A percentile compares a stretch with the other conserved stretches of the same genome.
Evolutionary conservation across 2,113 vertebrate species (phyloP).

Genomic region (Eclectus roratus): DNA sequence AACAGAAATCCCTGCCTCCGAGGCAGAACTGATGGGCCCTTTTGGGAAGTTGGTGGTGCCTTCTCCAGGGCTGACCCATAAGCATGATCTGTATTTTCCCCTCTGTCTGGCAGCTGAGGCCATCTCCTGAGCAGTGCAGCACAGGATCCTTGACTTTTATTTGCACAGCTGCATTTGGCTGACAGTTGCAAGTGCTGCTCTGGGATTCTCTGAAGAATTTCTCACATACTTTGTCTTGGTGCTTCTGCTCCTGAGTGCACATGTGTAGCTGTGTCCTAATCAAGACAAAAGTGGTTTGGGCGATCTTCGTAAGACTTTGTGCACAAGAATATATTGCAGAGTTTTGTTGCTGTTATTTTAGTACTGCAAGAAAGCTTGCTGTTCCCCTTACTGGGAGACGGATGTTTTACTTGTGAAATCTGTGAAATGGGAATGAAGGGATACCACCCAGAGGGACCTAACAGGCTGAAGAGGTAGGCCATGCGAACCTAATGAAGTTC

Average conservation of each 20-base stretch:
- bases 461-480: neutral
- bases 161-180: neutral
- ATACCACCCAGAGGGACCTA: neutral
- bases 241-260: accelerated
- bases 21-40: neutral
- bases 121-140: neutral
- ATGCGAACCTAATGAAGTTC: neutral
- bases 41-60: accelerated
- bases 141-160: neutral
- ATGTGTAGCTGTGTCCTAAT: neutral
- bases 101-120: neutral
- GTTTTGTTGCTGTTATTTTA: neutral
- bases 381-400: neutral
- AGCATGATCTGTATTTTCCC: neutral
- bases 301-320: neutral
- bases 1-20: neutral
- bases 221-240: accelerated
- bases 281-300: neutral
- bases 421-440: neutral
- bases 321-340: neutral
- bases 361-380: neutral
- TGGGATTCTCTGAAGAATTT: neutral
- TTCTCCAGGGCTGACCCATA: neutral
- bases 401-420: neutral
- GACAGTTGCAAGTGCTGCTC: neutral